phyloP scores from a whole-genome alignment of 2,888 invertebrate genomes.

The Diadegma fenestrale region DNA sequence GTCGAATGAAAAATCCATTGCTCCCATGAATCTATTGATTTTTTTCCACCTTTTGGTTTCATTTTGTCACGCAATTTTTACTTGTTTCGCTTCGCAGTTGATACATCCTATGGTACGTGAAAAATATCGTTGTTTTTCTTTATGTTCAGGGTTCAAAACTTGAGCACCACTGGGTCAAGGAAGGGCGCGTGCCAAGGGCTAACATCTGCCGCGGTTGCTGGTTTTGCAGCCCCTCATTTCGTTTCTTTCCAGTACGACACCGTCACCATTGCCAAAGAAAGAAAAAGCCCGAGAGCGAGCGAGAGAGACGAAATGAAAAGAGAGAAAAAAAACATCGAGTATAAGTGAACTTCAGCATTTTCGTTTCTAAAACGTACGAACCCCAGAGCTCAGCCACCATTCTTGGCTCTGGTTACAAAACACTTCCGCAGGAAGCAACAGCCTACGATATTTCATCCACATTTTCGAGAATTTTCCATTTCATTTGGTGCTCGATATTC shows the following conservation, averaged over 20 bases:
- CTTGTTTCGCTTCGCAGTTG: background rate
- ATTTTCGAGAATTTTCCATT: constrained; percentile 33
- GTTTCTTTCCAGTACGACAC: constrained; percentile 75
- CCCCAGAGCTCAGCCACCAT: constrained; percentile 58
- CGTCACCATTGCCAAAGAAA: constrained; percentile 64
- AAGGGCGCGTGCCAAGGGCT: constrained; percentile 83
- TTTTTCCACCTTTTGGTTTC: background rate
- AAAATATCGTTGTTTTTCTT: background rate
- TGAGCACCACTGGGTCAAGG: constrained; percentile 77
- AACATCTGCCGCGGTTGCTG: constrained; percentile 81
- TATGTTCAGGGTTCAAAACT: constrained; percentile 35
- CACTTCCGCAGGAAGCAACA: constrained; percentile 83
- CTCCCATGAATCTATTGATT: background rate
- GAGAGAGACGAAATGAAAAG: constrained; percentile 33
- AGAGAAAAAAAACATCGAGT: constrained; percentile 10
- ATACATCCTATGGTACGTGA: background rate
- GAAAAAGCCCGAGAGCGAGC: constrained; percentile 40
- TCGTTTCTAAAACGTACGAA: constrained; percentile 62
- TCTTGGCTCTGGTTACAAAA: constrained; percentile 79
- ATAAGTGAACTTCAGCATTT: constrained; percentile 32
- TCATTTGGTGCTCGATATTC: background rate
- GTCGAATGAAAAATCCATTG: background rate
- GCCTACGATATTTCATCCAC: constrained; percentile 73
- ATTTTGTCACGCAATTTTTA: background rate
- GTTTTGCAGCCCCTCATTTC: constrained; percentile 78